phyloP scores from a whole-genome alignment of 2,113 vertebrate genomes.

The Elaphurus davidianus region DNA sequence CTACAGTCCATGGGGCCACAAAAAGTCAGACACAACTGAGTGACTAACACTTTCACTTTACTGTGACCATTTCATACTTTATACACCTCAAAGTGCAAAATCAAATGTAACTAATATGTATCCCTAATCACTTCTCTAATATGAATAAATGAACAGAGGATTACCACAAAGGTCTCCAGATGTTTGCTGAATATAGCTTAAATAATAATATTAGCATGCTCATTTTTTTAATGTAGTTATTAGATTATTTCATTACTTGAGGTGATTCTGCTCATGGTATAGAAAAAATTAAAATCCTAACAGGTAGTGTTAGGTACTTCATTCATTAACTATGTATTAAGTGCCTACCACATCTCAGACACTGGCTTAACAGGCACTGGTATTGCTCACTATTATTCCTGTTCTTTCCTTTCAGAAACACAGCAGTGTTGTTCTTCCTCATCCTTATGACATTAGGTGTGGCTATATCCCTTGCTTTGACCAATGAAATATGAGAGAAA shows the following conservation, averaged over 20 bases:
- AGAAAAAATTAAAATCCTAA: slow-evolving; percentile 1
- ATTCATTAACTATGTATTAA: neutral
- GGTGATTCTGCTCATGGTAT: neutral
- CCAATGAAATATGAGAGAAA: neutral
- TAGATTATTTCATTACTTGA: neutral
- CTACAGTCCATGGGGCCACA: neutral
- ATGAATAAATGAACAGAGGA: neutral
- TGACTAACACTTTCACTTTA: neutral
- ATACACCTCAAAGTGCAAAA: neutral
- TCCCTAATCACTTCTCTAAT: neutral
- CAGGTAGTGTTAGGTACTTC: neutral
- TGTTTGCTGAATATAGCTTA: neutral
- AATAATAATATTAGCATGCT: neutral
- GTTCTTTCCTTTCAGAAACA: neutral
- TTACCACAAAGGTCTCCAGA: neutral
- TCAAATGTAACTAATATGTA: neutral
- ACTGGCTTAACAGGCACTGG: neutral
- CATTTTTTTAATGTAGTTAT: neutral
- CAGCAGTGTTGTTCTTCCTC: neutral
- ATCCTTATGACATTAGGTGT: neutral
- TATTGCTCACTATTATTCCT: neutral
- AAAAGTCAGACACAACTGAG: neutral
- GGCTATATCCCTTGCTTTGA: neutral
- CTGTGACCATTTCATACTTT: neutral
- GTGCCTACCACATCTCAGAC: neutral